Base-by-base conservation (phyloP, 2,888 invertebrate genomes). In the Busseola fusca region DNA sequence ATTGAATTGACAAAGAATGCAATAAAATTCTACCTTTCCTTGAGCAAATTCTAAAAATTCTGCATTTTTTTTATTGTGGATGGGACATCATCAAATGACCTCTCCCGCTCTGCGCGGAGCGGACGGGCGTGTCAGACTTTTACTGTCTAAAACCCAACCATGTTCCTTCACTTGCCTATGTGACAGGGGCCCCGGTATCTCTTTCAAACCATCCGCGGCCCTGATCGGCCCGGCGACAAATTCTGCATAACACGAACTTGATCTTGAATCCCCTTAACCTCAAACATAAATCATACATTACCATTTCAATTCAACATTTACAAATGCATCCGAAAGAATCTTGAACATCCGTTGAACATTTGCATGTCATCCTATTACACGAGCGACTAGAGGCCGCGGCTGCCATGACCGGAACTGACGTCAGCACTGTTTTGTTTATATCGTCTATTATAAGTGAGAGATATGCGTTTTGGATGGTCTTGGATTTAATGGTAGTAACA, bases 371-470 rank as follows among this genome's bases (percentile, higher is more conserved):
- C 16, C 58, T 64, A 64, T 30, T 45, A 65, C 37, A 67, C 30
- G 56, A 72, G 77, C 48, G 57, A 42, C 56, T 54, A 63, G 60
- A 82, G 80, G 80, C 72, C 80, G 52, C 40, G 76, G 65, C 79
- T 72, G 75, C 70, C 74, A 75, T 63, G 50, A 63, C 65, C 82
- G 84, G 86, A 85, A 85, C 64, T 81, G 74, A 79, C 72, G 78
- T 63, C 45, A 37, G 48, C 71, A 73, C 65, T 37, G 71, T 78
- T 71, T 74, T 73, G 81, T 85, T 77, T 70, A 84, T 83, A 58
- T 75, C 78, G 68, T 82, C 83, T 86, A 84, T 82, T 72, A 82
- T 80, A 81, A 76, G 76, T 56, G 65, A 66, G 73, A 75, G 80
- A 74, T 84, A 72, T 63, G 76, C 70, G 58, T 76, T 85, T 84